Evolutionary conservation across 2,888 invertebrate genomes (phyloP).

Genomic region (Melanargia galathea): DNA sequence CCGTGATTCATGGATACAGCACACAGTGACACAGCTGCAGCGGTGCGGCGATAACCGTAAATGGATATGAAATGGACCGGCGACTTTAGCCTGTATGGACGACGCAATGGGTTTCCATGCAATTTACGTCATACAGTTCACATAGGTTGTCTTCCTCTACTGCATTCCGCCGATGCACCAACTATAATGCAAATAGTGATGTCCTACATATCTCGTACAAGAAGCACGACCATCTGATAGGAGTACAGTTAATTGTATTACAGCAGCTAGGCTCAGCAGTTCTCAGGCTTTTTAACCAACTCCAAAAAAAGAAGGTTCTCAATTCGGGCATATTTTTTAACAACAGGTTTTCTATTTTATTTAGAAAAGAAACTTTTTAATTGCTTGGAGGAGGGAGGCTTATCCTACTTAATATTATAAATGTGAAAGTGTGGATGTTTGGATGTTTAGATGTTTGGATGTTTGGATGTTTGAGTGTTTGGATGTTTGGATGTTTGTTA

Average conservation of each 20-base stretch:
- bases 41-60: constrained; percentile 47
- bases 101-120: constrained; percentile 23
- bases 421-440: no score
- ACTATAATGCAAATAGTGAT: constrained; percentile 28
- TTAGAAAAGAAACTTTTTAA: neutral
- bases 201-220: constrained; percentile 25
- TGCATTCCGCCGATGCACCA: constrained; percentile 27
- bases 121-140: constrained; percentile 22
- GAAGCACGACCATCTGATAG: constrained; percentile 34
- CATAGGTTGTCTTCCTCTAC: constrained; percentile 14
- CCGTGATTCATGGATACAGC: constrained; percentile 43
- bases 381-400: neutral
- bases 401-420: no score
- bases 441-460: no score
- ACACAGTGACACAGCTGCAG: no score
- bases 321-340: neutral
- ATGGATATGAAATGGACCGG: constrained; percentile 50
- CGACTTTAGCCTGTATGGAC: constrained; percentile 34
- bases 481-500: no score
- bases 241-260: constrained; percentile 24
- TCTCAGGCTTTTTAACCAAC: constrained; percentile 1
- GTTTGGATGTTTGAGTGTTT: no score
- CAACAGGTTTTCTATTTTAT: neutral
- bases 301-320: no score
- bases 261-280: constrained; percentile 4